Conservation (phyloP, 2,797 vertebrate genomes). For the Sciurus carolinensis region DNA sequence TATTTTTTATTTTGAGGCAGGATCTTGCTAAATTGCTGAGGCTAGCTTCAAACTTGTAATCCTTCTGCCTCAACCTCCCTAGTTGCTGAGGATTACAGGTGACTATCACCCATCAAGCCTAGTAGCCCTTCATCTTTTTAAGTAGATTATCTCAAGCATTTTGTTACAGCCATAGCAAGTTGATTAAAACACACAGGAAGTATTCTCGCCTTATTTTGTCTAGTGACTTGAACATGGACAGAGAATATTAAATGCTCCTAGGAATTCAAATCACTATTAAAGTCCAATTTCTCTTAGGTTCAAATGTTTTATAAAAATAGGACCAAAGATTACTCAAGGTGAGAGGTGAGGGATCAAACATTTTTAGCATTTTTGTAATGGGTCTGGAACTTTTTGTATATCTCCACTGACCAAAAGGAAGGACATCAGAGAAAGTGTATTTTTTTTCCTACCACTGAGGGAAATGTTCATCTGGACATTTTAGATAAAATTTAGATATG, state of each 20-base stretch:
- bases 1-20: too few relatives aligned
- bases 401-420: neutral
- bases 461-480: slow-evolving; percentile 24
- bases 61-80: too few relatives aligned
- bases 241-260: neutral
- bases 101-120: too few relatives aligned
- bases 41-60: too few relatives aligned
- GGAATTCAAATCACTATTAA: neutral
- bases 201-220: neutral
- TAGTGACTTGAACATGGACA: neutral
- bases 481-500: neutral
- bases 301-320: neutral
- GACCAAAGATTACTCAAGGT: neutral
- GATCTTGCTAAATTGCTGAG: too few relatives aligned
- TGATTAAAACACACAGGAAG: neutral
- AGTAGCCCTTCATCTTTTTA: neutral
- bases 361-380: neutral
- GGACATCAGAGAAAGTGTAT: too few relatives aligned
- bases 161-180: neutral
- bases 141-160: neutral
- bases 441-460: neutral
- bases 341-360: neutral
- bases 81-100: too few relatives aligned
- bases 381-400: too few relatives aligned
- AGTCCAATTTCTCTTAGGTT: neutral